phyloP scores from a whole-genome alignment of 2,113 vertebrate species.

The Nothoprocta pentlandii region DNA sequence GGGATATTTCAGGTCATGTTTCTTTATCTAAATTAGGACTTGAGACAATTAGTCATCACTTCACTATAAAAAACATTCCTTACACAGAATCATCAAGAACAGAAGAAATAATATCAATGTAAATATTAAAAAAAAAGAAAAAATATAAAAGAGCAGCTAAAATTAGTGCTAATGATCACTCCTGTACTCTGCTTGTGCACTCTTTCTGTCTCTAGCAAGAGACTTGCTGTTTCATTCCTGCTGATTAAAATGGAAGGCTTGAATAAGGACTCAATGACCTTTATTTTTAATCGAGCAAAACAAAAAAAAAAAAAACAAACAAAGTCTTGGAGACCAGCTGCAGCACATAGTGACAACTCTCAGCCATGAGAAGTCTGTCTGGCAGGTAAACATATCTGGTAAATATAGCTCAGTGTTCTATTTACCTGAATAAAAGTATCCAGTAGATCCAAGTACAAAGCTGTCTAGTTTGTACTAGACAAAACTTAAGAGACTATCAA shows the following conservation, averaged over 20 bases:
- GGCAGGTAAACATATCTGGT: neutral
- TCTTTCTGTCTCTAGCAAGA: neutral
- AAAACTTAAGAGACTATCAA: neutral
- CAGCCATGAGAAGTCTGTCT: neutral
- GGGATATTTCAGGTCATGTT: neutral
- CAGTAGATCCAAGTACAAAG: neutral
- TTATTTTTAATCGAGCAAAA: constrained; percentile 20
- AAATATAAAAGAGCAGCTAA: neutral
- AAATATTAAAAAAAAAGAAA: neutral
- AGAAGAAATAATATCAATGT: neutral
- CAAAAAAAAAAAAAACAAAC: neutral
- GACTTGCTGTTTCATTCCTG: fast-evolving
- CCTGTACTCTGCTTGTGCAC: too few species aligned
- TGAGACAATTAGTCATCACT: neutral
- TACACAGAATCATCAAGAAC: neutral
- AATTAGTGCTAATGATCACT: neutral
- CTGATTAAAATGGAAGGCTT: neutral
- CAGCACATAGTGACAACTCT: neutral
- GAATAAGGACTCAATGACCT: neutral
- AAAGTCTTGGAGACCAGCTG: neutral
- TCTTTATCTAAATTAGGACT: neutral
- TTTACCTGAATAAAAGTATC: neutral
- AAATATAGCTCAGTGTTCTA: neutral
- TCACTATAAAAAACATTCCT: neutral
- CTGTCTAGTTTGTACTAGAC: neutral